phyloP scores from a whole-genome alignment of 2,888 invertebrate genomes.

The Thymelicus sylvestris region DNA sequence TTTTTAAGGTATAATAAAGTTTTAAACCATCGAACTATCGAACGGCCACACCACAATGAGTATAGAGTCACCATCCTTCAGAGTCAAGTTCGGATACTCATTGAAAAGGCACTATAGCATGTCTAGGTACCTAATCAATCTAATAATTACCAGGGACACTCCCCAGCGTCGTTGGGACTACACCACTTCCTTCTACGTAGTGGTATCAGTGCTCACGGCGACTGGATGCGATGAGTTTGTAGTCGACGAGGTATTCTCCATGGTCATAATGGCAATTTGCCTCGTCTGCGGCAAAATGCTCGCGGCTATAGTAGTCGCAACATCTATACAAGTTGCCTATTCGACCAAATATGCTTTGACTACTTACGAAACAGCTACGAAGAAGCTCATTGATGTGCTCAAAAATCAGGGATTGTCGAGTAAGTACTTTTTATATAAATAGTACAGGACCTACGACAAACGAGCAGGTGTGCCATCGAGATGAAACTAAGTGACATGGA shows the following conservation, averaged over 20 bases:
- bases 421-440: slow-evolving; percentile 45
- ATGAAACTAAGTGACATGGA: too few species aligned
- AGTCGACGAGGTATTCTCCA: slow-evolving; percentile 55
- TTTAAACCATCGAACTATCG: too few species aligned
- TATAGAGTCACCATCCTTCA: too few species aligned
- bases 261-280: slow-evolving; percentile 60
- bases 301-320: slow-evolving; percentile 69
- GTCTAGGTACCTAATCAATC: too few species aligned
- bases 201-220: slow-evolving; percentile 63
- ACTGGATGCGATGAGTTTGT: slow-evolving; percentile 73
- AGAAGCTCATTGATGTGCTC: slow-evolving; percentile 68
- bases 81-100: too few species aligned
- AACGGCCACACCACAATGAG: too few species aligned
- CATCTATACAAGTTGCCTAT: slow-evolving; percentile 69
- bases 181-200: slow-evolving; percentile 68
- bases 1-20: too few species aligned
- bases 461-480: too few species aligned
- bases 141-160: slow-evolving; percentile 54
- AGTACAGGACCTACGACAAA: too few species aligned
- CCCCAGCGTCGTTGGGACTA: slow-evolving; percentile 69
- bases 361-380: slow-evolving; percentile 63
- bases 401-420: slow-evolving; percentile 76
- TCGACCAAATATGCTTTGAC: slow-evolving; percentile 70
- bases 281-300: slow-evolving; percentile 73
- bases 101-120: too few species aligned